Conservation (phyloP, 64 coral and sea anemone genomes). For the Montipora efflorescens region DNA sequence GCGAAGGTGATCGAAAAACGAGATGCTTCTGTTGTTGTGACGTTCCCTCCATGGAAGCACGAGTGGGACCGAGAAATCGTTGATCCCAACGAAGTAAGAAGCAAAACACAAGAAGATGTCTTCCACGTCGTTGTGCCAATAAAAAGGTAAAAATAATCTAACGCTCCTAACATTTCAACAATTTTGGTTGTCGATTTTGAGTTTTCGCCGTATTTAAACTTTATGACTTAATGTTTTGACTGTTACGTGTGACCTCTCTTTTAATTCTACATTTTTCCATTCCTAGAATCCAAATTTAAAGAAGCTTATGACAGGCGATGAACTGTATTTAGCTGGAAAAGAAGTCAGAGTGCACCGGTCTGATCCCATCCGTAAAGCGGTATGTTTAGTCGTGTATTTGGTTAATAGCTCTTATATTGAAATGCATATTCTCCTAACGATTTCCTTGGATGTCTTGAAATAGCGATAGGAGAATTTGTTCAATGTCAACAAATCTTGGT, state of each 20-base stretch:
- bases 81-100: constrained; percentile 6
- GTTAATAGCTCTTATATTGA: too few relatives aligned
- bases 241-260: not conserved
- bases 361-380: constrained; percentile 50
- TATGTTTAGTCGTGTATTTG: constrained; percentile 10
- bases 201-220: too few relatives aligned
- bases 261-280: not conserved
- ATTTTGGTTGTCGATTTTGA: too few relatives aligned
- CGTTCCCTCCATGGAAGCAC: constrained; percentile 5
- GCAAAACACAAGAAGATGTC: constrained; percentile 2
- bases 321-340: constrained; percentile 17
- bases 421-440: not conserved
- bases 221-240: not conserved
- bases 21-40: not conserved
- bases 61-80: constrained; percentile 8
- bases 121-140: constrained; percentile 20
- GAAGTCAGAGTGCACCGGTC: constrained; percentile 13
- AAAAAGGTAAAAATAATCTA: not conserved
- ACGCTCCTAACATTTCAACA: too few relatives aligned
- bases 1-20: constrained; percentile 15
- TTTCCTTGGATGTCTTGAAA: not conserved
- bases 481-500: too few relatives aligned
- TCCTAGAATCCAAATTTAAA: constrained; percentile 51
- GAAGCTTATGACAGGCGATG: constrained; percentile 41
- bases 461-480: too few relatives aligned